phyloP scores from a whole-genome alignment of 23 tunicate genomes.

The Aplidium turbinatum region DNA sequence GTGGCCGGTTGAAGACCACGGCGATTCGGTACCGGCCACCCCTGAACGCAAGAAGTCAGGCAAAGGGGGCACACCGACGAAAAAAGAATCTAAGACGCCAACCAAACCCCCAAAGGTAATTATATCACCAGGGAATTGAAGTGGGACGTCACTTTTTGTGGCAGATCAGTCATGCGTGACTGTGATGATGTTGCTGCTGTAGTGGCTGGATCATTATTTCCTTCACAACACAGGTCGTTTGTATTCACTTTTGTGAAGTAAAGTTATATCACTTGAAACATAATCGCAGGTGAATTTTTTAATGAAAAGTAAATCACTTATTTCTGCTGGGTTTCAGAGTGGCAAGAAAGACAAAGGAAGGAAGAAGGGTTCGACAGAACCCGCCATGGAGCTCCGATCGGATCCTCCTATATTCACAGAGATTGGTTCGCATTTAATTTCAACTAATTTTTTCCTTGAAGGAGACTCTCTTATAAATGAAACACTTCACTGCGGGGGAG shows the following conservation, averaged over 20 bases:
- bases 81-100: too few species aligned
- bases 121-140: too few species aligned
- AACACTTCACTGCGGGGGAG: constrained; percentile 70
- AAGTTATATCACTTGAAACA: too few species aligned
- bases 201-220: too few species aligned
- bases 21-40: constrained; percentile 28
- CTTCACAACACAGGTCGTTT: too few species aligned
- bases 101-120: too few species aligned
- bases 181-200: too few species aligned
- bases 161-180: too few species aligned
- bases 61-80: constrained; percentile 21
- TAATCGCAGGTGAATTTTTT: too few species aligned
- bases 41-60: constrained; percentile 31
- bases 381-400: constrained; percentile 36
- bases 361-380: constrained; percentile 27
- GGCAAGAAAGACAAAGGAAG: constrained; percentile 55
- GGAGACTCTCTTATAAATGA: constrained; percentile 42
- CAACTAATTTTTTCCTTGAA: constrained; percentile 41
- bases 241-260: too few species aligned
- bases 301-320: not conserved
- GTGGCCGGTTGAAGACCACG: constrained; percentile 60
- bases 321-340: constrained; percentile 34
- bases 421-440: constrained; percentile 41
- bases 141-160: too few species aligned
- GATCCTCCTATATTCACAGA: constrained; percentile 67